phyloP scores from a whole-genome alignment of 2,113 vertebrate species.

The Balaenoptera acutorostrata region DNA sequence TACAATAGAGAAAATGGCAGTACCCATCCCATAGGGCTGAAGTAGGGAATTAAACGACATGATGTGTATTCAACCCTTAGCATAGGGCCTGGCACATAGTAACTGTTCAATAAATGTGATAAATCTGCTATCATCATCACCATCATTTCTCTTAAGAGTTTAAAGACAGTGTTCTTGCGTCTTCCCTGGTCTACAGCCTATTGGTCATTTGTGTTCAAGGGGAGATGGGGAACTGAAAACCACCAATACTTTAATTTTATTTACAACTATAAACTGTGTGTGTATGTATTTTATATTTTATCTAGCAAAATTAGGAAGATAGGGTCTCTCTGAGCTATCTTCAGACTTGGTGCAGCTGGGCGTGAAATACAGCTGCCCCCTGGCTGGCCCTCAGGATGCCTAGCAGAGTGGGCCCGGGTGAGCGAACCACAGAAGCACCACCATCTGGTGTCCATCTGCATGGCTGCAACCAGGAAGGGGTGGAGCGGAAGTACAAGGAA shows the following conservation, averaged over 20 bases:
- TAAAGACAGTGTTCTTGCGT: neutral
- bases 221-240: neutral
- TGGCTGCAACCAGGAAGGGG: rapidly evolving
- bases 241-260: neutral
- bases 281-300: neutral
- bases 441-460: neutral
- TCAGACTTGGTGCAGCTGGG: neutral
- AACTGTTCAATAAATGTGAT: neutral
- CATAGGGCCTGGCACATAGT: rapidly evolving
- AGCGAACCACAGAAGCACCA: neutral
- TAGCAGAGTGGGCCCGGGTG: neutral
- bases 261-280: neutral
- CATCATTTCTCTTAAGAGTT: neutral
- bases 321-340: neutral
- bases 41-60: neutral
- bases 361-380: neutral
- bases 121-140: neutral
- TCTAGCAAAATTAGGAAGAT: neutral
- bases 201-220: neutral
- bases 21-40: neutral
- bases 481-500: rapidly evolving
- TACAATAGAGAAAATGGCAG: neutral
- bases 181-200: neutral
- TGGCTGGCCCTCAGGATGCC: neutral
- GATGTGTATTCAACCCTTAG: neutral